Evolutionary conservation across 2,888 invertebrate genomes (phyloP).

Genomic region (Argyresthia goedartella): DNA sequence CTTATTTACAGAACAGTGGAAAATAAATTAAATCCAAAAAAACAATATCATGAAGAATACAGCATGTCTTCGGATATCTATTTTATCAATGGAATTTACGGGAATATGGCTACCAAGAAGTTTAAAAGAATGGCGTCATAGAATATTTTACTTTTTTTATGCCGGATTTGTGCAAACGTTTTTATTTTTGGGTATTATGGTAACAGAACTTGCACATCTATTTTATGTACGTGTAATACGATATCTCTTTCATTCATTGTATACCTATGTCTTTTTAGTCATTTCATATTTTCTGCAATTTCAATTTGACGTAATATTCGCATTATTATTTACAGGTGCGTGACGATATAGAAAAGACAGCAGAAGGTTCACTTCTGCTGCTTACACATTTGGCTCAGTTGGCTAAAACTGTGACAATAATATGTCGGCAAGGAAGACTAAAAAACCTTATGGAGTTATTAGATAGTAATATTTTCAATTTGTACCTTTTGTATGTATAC

Average conservation of each 20-base stretch:
- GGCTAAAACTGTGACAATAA: constrained; percentile 9
- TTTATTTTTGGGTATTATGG: background rate
- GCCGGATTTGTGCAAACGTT: background rate
- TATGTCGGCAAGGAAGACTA: constrained; percentile 6
- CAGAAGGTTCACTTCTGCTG: constrained; percentile 10
- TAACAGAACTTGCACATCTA: background rate
- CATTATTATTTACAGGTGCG: constrained; percentile 9
- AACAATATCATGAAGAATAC: constrained; percentile 3
- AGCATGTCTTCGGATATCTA: constrained; percentile 1
- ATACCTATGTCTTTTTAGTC: no score
- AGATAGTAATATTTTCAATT: constrained; percentile 8
- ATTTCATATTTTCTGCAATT: background rate
- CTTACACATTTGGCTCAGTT: constrained; percentile 13
- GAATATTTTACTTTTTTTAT: constrained; percentile 1
- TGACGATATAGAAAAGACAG: constrained; percentile 12
- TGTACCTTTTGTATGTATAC: no score
- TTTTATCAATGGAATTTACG: constrained; percentile 1
- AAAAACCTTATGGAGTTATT: constrained; percentile 9
- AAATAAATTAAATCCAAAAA: background rate
- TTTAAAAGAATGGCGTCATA: background rate
- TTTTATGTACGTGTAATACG: background rate
- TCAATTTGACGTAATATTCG: background rate
- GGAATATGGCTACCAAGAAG: constrained; percentile 4
- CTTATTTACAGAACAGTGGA: no score
- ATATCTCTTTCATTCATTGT: no score